Conservation (phyloP, 2,797 vertebrate species). For the Macrochelys suwanniensis region DNA sequence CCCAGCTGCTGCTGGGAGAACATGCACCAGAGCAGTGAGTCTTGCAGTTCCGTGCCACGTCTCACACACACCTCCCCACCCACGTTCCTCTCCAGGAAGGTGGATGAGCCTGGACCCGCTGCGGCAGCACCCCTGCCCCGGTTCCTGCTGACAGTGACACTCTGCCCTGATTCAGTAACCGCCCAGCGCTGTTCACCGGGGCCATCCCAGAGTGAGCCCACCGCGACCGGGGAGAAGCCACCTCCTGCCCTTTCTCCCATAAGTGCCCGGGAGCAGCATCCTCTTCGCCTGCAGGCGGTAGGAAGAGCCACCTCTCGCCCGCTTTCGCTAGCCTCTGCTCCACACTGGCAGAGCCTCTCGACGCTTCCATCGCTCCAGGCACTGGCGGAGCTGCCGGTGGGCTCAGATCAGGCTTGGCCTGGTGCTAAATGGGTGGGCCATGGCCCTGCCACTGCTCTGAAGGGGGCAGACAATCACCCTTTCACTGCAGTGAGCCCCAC, state of each 20-base stretch:
- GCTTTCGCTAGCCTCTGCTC: background rate
- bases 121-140: conserved; percentile 56
- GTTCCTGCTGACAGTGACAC: conserved; percentile 74
- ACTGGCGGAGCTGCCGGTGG: background rate
- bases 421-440: too few relatives aligned
- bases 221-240: conserved; percentile 24
- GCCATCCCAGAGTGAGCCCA: conserved; percentile 84
- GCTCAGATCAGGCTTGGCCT: too few relatives aligned
- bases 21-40: conserved; percentile 95
- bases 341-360: too few relatives aligned
- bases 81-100: conserved; percentile 96
- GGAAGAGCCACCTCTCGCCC: conserved; percentile 14
- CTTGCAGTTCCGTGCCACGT: conserved; percentile 94
- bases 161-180: conserved; percentile 85
- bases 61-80: conserved; percentile 96
- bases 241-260: background rate
- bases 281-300: background rate
- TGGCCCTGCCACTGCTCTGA: too few relatives aligned
- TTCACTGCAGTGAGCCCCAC: background rate
- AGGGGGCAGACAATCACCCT: background rate
- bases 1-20: conserved; percentile 92
- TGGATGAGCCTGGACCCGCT: conserved; percentile 55
- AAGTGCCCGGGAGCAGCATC: background rate
- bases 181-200: conserved; percentile 88
- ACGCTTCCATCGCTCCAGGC: background rate